These are phyloP conservation scores for Chromobotia macracanthus DNA, from an alignment of 2,797 vertebrate species.

Conservation along the genomic window DNA sequence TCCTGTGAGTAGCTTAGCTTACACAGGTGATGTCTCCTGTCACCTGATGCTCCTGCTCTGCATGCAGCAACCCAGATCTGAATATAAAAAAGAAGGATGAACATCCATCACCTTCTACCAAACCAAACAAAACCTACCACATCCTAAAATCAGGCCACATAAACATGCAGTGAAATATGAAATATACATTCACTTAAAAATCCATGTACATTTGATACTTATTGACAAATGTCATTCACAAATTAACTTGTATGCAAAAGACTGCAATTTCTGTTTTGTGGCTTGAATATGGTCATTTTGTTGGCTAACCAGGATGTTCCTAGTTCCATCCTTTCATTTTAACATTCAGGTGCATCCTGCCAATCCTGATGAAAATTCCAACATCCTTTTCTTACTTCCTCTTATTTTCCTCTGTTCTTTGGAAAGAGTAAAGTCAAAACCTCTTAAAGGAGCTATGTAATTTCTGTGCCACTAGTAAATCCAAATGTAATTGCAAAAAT, in stretches of 20 bases:
- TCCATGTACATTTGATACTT: not conserved
- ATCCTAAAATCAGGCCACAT: not conserved
- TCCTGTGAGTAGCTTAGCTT: not conserved
- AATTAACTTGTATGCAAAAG: not conserved
- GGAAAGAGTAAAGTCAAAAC: not conserved
- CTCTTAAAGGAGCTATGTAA: not conserved
- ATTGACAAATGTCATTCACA: not conserved
- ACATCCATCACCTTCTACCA: not conserved
- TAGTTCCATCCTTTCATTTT: not conserved
- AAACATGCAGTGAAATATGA: no score
- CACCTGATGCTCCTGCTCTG: not conserved
- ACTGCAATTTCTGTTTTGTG: not conserved
- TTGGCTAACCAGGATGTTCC: not conserved
- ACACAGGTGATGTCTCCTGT: not conserved
- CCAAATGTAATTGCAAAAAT: not conserved
- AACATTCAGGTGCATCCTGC: not conserved
- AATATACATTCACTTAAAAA: no score
- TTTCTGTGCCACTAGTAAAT: not conserved
- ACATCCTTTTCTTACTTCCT: conserved; percentile 20
- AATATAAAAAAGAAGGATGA: conserved; percentile 2
- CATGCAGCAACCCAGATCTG: not conserved
- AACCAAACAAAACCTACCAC: not conserved
- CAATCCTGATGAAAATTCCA: not conserved
- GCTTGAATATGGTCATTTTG: not conserved
- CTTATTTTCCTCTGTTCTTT: not conserved